Evolutionary conservation across 2,888 invertebrate species (phyloP).

Genomic region (Camponotus fellah): DNA sequence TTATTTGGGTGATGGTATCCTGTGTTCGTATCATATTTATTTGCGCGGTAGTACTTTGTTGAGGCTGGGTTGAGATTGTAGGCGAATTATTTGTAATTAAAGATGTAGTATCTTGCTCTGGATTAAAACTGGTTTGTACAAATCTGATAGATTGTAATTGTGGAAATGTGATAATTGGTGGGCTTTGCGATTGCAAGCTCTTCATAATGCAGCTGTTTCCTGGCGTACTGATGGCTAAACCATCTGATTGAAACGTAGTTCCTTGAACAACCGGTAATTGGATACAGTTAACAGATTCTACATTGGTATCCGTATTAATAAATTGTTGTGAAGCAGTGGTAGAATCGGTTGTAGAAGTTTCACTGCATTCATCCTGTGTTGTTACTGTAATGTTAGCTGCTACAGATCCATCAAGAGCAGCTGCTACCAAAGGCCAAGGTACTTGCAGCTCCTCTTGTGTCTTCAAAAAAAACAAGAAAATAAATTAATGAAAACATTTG

Average conservation of each 20-base stretch:
- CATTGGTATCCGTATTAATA: conserved; percentile 72
- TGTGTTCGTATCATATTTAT: conserved; percentile 79
- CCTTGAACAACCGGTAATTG: conserved; percentile 81
- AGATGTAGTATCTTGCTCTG: conserved; percentile 72
- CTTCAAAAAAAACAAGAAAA: conserved; percentile 63
- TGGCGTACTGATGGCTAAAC: conserved; percentile 77
- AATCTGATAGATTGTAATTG: conserved; percentile 84
- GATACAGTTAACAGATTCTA: conserved; percentile 80
- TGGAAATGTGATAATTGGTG: conserved; percentile 83
- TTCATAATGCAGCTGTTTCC: conserved; percentile 82
- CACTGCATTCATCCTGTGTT: conserved; percentile 82
- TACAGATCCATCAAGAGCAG: conserved; percentile 86
- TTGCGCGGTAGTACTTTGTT: conserved; percentile 74
- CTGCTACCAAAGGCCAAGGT: conserved; percentile 86
- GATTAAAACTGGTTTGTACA: conserved; percentile 82
- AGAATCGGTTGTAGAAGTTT: conserved; percentile 79
- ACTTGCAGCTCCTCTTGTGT: conserved; percentile 89
- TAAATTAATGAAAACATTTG: conserved; percentile 11
- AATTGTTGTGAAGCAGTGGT: conserved; percentile 76
- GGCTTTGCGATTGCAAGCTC: conserved; percentile 81
- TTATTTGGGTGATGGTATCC: conserved; percentile 80
- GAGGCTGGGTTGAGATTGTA: conserved; percentile 68
- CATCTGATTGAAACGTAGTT: conserved; percentile 79
- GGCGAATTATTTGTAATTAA: conserved; percentile 61
- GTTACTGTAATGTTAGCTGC: conserved; percentile 82